Evolutionary conservation across 64 coral and sea anemone genomes (phyloP).

Genomic region (Acropora tenuis): DNA sequence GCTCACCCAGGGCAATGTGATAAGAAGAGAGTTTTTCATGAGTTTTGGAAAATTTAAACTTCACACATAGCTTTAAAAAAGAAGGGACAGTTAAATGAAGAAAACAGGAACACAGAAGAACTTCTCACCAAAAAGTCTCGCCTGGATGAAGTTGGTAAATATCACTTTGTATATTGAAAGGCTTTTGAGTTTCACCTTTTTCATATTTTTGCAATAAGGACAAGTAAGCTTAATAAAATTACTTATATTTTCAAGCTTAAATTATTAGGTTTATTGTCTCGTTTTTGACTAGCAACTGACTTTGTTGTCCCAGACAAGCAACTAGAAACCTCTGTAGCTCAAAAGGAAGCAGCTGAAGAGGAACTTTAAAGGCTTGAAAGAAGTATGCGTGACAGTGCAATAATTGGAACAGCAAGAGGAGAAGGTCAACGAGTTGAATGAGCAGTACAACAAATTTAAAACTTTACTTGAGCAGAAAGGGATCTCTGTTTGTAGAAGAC

Average conservation of each 20-base stretch:
- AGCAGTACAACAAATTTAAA: not conserved
- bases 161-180: not conserved
- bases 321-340: not conserved
- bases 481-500: too few relatives aligned
- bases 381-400: too few relatives aligned
- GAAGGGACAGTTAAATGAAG: not conserved
- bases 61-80: constrained; percentile 11
- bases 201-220: not conserved
- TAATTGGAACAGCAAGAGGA: constrained; percentile 34
- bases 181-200: not conserved
- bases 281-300: too few relatives aligned
- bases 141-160: constrained; percentile 10
- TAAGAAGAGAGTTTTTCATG: too few relatives aligned
- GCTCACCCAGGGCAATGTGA: too few relatives aligned
- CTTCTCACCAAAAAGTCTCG: not conserved
- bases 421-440: not conserved
- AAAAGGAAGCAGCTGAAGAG: not conserved
- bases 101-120: not conserved
- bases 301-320: not conserved
- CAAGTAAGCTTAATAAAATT: too few relatives aligned
- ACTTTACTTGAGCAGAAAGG: too few relatives aligned
- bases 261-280: too few relatives aligned
- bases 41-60: not conserved
- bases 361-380: not conserved
- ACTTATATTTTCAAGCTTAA: too few relatives aligned